A percentile compares a stretch with the other conserved stretches of the same genome.
These are phyloP conservation scores for Oceanodroma tethys DNA, from an alignment of 2,113 vertebrate genomes.

Conservation along the genomic window DNA sequence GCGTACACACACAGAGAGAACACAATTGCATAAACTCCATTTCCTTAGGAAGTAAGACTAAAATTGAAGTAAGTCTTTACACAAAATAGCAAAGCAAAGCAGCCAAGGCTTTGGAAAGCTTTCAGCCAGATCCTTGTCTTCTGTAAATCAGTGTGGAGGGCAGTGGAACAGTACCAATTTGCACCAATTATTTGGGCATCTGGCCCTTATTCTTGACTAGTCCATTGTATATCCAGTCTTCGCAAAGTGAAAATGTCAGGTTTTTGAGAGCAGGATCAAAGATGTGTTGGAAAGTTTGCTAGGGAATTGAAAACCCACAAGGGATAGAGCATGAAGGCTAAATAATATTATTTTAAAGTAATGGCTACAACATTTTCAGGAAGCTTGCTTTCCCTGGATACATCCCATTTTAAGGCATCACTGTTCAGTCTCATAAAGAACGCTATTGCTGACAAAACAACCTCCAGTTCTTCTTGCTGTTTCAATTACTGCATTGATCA, in stretches of 20 bases:
- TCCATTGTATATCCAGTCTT: not conserved
- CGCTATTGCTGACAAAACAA: not conserved
- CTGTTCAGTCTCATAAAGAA: constrained; percentile 61
- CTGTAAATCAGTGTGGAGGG: not conserved
- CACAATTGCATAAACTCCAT: not conserved
- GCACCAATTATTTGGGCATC: not conserved
- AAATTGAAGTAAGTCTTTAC: not conserved
- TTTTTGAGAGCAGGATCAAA: constrained; percentile 23
- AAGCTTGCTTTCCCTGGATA: constrained; percentile 47
- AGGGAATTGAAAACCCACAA: constrained; percentile 54
- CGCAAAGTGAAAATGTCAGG: constrained; percentile 35
- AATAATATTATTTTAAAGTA: constrained; percentile 59
- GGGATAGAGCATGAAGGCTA: constrained; percentile 40
- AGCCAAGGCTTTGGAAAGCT: not conserved
- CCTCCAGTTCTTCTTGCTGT: constrained; percentile 12
- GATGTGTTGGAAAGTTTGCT: constrained; percentile 43
- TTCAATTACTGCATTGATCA: constrained; percentile 42
- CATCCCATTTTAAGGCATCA: constrained; percentile 61
- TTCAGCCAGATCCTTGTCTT: not conserved
- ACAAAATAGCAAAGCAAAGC: not conserved
- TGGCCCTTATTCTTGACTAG: constrained; percentile 16
- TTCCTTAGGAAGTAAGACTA: not conserved
- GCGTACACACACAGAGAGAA: fast-evolving
- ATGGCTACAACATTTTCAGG: constrained; percentile 44
- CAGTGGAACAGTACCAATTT: not conserved